A percentile compares a stretch with the other conserved stretches of the same genome.
Evolutionary conservation across 1,140 invertebrate species (phyloP).

Genomic region (Mercenaria mercenaria): DNA sequence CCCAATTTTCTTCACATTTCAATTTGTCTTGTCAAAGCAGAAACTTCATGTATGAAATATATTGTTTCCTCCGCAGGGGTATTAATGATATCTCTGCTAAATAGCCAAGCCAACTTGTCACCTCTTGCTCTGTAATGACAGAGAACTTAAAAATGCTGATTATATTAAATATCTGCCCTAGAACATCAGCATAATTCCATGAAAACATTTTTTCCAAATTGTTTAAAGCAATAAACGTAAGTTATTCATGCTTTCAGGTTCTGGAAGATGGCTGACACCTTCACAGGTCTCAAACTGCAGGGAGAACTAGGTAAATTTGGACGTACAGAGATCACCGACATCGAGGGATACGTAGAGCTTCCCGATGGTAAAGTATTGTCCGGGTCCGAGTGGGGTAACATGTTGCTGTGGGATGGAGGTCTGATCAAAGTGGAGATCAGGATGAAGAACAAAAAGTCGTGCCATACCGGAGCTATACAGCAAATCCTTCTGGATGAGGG

Average conservation of each 20-base stretch:
- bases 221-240: no score
- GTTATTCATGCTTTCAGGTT: conserved; percentile 86
- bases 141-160: no score
- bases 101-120: no score
- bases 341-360: conserved; percentile 93
- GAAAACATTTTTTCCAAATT: no score
- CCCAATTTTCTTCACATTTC: no score
- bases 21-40: no score
- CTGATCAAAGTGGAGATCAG: conserved; percentile 91
- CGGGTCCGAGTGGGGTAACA: conserved; percentile 95
- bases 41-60: no score
- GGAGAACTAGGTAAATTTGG: conserved; percentile 95
- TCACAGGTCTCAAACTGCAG: conserved; percentile 95
- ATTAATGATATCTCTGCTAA: no score
- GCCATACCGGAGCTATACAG: conserved; percentile 91
- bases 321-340: conserved; percentile 95
- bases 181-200: no score
- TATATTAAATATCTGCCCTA: no score
- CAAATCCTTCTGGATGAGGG: conserved; percentile 91
- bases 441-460: conserved; percentile 88
- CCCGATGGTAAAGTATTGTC: conserved; percentile 95
- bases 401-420: conserved; percentile 95
- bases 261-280: conserved; percentile 96
- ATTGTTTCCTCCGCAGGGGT: no score
- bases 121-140: no score